Evolutionary conservation across 35 echinoderm and acorn worm species (phyloP), one percentile per base, ranked within the genome.

Genomic region (Amphiura filiformis): DNA sequence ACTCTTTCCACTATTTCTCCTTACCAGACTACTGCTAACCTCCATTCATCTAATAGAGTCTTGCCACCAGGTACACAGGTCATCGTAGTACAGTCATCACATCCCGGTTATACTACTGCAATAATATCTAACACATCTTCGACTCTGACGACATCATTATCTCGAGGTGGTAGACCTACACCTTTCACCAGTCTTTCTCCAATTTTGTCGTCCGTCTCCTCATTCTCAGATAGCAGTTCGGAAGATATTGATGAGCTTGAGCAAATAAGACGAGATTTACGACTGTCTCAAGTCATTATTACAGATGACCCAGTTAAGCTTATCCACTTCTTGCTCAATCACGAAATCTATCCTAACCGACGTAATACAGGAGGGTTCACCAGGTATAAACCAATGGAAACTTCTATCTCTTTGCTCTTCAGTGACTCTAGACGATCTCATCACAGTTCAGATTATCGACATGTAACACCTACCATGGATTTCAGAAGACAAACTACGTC

Each of bases 271-370:
- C 36, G 75, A 34, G 89, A 91, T 31, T 82, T 91, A 31, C 38
- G 89, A 0, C 79, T 91, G 4, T 85, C 89, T 31, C 61, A 80
- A 32, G 89, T 91, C 0, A 91, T 91, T 38, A 22, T 84, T 23
- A 70, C 61, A 13, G 89, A 84, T 65, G 89, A 91, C 39, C 89
- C 84, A 34, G 82, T 34, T 36, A 91, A 61, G 36, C 76, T 91
- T 37, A 49, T 91, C 0, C 76, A 82, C 32, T 91, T 85, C 44
- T 39, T 91, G 31, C 56, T 91, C 34, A 83, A 84, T 37, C 32
- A 49, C 57, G 77, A 78, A 4, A 18, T 40, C 7, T 76, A 4
- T 38, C 32, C 85, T 42, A 12, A 76, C 28, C 31, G 36, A 38
- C 52, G 5, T 22, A 23, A 70, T 31, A n/a, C 9, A 31, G 17